phyloP scores from a whole-genome alignment of 2,113 vertebrate genomes.

The Ploceus nigricollis region DNA sequence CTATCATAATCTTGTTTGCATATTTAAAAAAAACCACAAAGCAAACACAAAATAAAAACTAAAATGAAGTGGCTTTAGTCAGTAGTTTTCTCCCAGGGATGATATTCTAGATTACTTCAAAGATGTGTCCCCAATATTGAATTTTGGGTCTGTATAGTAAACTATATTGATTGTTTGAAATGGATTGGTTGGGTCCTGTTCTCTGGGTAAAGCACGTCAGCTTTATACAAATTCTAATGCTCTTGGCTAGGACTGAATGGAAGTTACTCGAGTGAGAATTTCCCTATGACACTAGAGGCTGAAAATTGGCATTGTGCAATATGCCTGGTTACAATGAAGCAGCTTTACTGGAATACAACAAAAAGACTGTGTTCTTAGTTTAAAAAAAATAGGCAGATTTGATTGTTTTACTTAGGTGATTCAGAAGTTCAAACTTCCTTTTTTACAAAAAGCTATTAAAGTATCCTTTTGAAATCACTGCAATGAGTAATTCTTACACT shows the following conservation, averaged over 20 bases:
- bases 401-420: neutral
- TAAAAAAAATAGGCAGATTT: neutral
- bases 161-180: neutral
- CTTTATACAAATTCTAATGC: neutral
- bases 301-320: conserved; percentile 12
- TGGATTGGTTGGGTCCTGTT: neutral
- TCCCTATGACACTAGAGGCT: conserved; percentile 36
- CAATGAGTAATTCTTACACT: neutral
- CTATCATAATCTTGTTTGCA: neutral
- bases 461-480: neutral
- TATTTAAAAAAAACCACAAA: neutral
- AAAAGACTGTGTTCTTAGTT: conserved; percentile 4
- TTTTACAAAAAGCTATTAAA: neutral
- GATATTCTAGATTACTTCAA: neutral
- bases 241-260: conserved; percentile 59
- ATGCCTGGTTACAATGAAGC: neutral
- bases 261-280: conserved; percentile 55
- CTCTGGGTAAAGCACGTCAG: neutral
- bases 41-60: neutral
- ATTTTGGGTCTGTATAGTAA: neutral
- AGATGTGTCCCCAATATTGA: neutral
- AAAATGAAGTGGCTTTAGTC: neutral
- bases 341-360: conserved; percentile 64
- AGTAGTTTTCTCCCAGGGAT: neutral
- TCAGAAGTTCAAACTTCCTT: neutral